Base-by-base conservation (phyloP, 2,888 invertebrate genomes). In the Phrixothrix hirtus region DNA sequence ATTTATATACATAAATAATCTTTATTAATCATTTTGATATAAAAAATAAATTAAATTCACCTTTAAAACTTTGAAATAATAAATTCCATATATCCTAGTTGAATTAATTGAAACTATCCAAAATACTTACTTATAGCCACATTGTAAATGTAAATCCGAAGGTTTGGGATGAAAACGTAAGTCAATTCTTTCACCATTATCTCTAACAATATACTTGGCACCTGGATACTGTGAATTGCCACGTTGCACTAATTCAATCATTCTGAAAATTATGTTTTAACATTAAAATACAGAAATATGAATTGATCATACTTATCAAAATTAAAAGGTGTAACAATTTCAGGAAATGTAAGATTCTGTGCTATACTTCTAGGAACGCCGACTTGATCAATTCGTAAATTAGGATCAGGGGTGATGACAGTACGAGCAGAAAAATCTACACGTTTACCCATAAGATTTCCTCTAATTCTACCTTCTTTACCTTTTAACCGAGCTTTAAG, bases 361-460 rank as follows among this genome's bases (percentile, higher is more conserved):
- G 99, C 99, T 65, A 99, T 97, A 17, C 95, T 95, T 45, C 96
- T 82, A 0, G 99, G 99, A 1, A 99, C 96, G 45, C 99, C 99
- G 47, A 99, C 96, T 80, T 96, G 95, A 75, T 93, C 96, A 73
- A 93, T 97, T 61, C 93, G 85, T 57, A 95, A 78, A 77, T 95
- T 95, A 0, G 95, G 95, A 81, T 95, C 95, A 0, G 95, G 96
- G 12, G 96, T 98, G 72, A 95, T 95, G 69, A 99, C 99, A 68
- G 99, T 99, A 75, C 99, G 89, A 2, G 97, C 99, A 0, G 98
- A 98, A 75, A 99, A 99, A 73, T 99, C 99, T 0, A 99, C 99
- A 81, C 99, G 95, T 75, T 99, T 99, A 44, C 99, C 99, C 99
- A 99, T 99, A 66, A 99, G 84, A 76, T 99, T 99, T 66, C 99